Evolutionary conservation across 2,113 vertebrate species (phyloP).

Genomic region (Scartelaos histophorus): DNA sequence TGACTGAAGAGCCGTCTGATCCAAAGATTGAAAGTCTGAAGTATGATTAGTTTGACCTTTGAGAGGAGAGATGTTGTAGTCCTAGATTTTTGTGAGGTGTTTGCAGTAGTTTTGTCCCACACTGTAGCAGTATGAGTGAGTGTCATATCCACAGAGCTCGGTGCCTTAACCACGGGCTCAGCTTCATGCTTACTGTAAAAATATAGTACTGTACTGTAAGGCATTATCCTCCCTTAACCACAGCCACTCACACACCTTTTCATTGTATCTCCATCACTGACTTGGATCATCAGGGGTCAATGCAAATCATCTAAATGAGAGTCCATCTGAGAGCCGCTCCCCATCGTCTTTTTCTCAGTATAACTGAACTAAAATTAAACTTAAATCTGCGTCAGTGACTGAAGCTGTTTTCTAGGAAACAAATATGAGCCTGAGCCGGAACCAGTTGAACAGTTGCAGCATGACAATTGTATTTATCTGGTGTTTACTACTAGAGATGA

Average conservation of each 20-base stretch:
- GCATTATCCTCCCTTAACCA: background rate
- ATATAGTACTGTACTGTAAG: background rate
- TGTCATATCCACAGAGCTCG: constrained; percentile 66
- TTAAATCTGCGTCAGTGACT: background rate
- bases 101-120: constrained; percentile 34
- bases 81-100: constrained; percentile 23
- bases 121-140: constrained; percentile 69
- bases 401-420: background rate
- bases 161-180: constrained; percentile 77
- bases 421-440: background rate
- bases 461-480: background rate
- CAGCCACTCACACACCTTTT: background rate
- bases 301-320: background rate
- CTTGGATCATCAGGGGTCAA: no score
- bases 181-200: constrained; percentile 23
- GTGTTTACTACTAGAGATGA: background rate
- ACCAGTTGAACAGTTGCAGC: background rate
- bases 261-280: no score
- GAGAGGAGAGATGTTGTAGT: constrained; percentile 45
- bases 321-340: background rate
- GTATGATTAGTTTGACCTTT: background rate
- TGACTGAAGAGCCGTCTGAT: constrained; percentile 52
- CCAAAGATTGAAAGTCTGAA: constrained; percentile 9
- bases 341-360: background rate
- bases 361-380: background rate